Percentiles rank a stretch among this genome's conserved stretches.
Evolutionary conservation across 2,113 vertebrate species (phyloP).

Genomic region (Cairina moschata): DNA sequence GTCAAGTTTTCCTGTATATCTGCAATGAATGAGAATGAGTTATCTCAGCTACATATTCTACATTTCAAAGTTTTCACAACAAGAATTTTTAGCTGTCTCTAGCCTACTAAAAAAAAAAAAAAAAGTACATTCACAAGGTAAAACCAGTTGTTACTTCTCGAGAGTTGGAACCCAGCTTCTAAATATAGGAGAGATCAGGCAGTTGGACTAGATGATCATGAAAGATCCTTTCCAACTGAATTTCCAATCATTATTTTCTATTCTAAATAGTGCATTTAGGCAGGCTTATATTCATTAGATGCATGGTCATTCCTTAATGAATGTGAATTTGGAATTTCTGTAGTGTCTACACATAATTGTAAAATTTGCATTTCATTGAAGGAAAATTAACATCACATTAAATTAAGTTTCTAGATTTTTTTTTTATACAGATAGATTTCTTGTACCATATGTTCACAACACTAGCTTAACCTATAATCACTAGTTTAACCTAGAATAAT

Average conservation of each 20-base stretch:
- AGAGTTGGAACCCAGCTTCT: neutral
- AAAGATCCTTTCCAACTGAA: neutral
- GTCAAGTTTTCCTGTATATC: neutral
- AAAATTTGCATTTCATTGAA: neutral
- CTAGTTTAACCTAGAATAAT: neutral
- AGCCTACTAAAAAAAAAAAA: neutral
- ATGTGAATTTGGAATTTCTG: neutral
- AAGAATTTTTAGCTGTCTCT: neutral
- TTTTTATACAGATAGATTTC: neutral
- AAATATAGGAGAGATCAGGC: neutral
- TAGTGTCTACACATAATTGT: neutral
- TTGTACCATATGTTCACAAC: neutral
- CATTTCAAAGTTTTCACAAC: neutral
- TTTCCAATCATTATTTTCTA: too few relatives aligned
- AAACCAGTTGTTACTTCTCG: neutral
- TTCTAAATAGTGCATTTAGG: neutral
- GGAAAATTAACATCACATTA: neutral
- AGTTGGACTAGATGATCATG: neutral
- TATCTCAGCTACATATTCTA: conserved; percentile 3
- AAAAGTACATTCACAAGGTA: neutral
- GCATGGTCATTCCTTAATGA: neutral
- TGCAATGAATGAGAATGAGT: neutral
- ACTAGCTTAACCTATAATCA: neutral
- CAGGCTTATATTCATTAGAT: neutral
- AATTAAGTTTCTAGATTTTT: neutral